Evolutionary conservation across 2,888 invertebrate species (phyloP).

Genomic region (Sipunculus nudus): DNA sequence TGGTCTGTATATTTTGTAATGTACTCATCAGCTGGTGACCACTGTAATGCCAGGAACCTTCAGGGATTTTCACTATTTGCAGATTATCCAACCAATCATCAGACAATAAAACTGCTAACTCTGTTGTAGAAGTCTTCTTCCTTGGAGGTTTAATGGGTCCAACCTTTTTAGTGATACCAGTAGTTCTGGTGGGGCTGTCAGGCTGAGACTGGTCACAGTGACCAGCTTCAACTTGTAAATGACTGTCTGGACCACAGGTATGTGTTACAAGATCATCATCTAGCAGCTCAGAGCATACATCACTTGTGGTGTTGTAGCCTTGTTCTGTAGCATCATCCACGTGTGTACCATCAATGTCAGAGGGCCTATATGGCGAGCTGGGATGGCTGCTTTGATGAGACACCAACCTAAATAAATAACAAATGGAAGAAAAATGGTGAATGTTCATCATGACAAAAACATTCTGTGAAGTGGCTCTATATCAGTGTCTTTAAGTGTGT

Average conservation of each 20-base stretch:
- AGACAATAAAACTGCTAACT: not conserved
- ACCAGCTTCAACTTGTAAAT: not conserved
- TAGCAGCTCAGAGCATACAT: no score
- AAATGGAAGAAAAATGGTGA: no score
- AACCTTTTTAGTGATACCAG: not conserved
- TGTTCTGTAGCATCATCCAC: no score
- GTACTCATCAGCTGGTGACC: slow-evolving; percentile 34
- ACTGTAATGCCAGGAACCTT: slow-evolving; percentile 41
- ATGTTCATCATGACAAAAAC: no score
- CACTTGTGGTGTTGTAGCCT: no score
- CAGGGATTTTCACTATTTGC: slow-evolving; percentile 44
- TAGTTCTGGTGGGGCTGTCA: not conserved
- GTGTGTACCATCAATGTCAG: no score
- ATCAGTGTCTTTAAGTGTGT: no score
- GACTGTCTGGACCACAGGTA: not conserved
- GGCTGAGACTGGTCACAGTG: not conserved
- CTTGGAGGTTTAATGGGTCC: slow-evolving; percentile 10
- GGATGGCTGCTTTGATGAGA: no score
- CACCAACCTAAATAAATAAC: no score
- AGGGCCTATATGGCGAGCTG: no score
- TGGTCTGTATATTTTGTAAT: slow-evolving; percentile 33
- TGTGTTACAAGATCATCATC: no score
- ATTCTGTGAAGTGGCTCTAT: no score
- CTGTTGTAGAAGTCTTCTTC: not conserved
- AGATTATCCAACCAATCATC: slow-evolving; percentile 50